phyloP scores from a whole-genome alignment of 64 coral and sea anemone species.

The Platygyra sinensis region DNA sequence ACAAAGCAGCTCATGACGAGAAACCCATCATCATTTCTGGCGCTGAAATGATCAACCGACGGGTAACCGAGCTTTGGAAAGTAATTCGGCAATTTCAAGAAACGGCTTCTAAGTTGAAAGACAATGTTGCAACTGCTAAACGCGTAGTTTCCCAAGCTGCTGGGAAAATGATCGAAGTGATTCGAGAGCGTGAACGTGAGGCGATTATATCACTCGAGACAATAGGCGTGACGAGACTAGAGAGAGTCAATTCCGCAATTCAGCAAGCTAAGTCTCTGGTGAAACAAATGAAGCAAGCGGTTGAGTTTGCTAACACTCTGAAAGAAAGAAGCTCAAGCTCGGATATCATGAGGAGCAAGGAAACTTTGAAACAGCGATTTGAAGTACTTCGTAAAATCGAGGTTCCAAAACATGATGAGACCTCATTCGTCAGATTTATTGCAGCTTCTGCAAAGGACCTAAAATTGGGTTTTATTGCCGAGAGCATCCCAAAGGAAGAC shows the following conservation, averaged over 20 bases:
- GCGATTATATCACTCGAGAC: neutral
- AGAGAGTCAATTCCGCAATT: neutral
- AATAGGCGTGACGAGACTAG: neutral
- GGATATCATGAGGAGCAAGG: neutral
- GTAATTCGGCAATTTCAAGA: neutral
- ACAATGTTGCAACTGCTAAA: neutral
- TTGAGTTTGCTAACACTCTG: constrained; percentile 5
- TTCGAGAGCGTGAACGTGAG: constrained; percentile 2
- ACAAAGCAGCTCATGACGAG: too few species aligned
- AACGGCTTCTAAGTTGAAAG: neutral
- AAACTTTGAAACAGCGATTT: neutral
- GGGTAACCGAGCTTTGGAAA: neutral
- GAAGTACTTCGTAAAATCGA: neutral
- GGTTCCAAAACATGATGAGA: neutral
- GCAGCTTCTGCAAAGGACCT: neutral
- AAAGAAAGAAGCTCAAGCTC: neutral
- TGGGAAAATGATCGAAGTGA: neutral
- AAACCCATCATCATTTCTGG: neutral
- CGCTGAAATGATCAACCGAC: neutral
- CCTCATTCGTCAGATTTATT: too few species aligned
- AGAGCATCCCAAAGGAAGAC: neutral
- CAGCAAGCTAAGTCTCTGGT: neutral
- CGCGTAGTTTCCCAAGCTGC: neutral
- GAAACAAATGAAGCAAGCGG: constrained; percentile 6
- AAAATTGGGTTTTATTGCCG: neutral